Conservation (phyloP, 2,113 vertebrate species). For the Mormoops blainvillei region DNA sequence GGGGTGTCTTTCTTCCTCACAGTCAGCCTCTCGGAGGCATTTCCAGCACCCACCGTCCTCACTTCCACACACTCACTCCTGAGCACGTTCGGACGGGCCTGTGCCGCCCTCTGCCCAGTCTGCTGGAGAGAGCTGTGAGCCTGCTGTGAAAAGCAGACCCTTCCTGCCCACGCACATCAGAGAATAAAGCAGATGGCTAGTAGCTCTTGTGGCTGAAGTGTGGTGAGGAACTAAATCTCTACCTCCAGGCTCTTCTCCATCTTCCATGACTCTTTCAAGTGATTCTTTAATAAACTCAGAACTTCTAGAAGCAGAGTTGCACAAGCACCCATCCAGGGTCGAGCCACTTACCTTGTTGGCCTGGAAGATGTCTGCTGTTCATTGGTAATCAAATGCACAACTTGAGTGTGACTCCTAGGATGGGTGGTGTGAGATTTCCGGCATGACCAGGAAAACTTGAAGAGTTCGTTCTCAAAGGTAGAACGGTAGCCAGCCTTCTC, state of each 20-base stretch:
- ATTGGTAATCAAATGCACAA: neutral
- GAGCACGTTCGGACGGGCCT: neutral
- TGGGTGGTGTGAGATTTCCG: neutral
- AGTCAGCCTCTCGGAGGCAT: neutral
- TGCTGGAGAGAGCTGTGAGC: neutral
- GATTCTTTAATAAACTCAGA: no score
- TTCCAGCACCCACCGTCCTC: neutral
- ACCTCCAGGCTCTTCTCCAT: neutral
- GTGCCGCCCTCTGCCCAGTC: neutral
- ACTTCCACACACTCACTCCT: neutral
- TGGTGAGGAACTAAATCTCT: neutral
- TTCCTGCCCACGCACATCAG: neutral
- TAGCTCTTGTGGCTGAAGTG: neutral
- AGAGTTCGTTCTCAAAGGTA: neutral
- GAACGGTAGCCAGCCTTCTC: neutral
- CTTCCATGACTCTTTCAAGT: neutral
- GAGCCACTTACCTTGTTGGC: accelerated
- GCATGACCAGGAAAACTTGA: neutral
- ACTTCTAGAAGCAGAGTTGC: neutral
- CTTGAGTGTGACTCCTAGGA: neutral
- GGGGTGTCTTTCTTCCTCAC: neutral
- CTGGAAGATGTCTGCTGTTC: neutral
- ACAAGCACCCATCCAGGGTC: no score
- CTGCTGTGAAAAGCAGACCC: neutral
- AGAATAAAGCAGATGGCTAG: neutral